Conservation (phyloP, 2,797 vertebrate species). For the Scleropages formosus region DNA sequence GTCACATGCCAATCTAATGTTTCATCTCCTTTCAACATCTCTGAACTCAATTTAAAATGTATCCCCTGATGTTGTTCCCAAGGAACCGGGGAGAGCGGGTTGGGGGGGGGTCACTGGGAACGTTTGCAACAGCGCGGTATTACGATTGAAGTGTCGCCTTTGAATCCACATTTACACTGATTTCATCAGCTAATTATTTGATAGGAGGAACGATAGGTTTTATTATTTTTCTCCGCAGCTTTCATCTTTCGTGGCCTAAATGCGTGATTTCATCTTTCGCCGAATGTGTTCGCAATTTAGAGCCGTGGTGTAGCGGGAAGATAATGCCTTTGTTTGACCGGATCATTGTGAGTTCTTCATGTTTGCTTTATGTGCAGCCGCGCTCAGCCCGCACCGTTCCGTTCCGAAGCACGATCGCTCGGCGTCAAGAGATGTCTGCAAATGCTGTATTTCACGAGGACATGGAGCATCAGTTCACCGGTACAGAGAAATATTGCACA, state of each 20-base stretch:
- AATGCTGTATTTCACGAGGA: no score
- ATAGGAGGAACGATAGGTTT: conserved; percentile 15
- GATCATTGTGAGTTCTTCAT: conserved; percentile 1
- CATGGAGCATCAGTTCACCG: no score
- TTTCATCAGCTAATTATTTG: conserved; percentile 28
- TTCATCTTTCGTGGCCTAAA: not conserved
- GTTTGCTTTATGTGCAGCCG: not conserved
- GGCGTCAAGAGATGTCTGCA: no score
- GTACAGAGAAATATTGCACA: no score
- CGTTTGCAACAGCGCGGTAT: not conserved
- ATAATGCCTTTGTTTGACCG: conserved; percentile 3
- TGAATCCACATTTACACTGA: conserved; percentile 28
- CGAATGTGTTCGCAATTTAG: not conserved
- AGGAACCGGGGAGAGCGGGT: not conserved
- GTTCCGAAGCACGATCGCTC: no score
- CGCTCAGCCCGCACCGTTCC: no score
- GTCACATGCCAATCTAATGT: not conserved
- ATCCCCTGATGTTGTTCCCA: conserved; percentile 27
- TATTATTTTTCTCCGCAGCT: conserved; percentile 4
- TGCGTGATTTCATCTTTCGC: conserved; percentile 9
- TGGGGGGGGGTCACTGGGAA: not conserved
- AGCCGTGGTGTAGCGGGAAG: not conserved
- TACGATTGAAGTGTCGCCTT: not conserved
- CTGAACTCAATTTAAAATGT: conserved; percentile 17
- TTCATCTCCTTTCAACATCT: conserved; percentile 17